These are phyloP conservation scores for Toxostoma redivivum DNA, from an alignment of 2,113 vertebrate species.

Conservation along the genomic window DNA sequence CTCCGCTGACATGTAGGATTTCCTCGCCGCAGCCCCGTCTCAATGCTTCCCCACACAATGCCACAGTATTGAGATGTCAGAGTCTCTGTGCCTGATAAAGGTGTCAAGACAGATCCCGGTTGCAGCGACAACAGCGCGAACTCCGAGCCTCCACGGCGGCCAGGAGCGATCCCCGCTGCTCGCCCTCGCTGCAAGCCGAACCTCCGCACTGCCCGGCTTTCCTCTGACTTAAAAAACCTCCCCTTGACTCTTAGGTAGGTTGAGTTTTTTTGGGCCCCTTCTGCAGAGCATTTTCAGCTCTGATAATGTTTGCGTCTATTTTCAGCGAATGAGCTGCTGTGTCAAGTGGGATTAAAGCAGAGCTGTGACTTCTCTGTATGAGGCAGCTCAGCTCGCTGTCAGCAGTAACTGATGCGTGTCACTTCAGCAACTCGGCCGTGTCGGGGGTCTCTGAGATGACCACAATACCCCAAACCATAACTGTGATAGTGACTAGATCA, in stretches of 20 bases:
- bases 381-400: not conserved
- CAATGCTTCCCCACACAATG: conserved; percentile 37
- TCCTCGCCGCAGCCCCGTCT: not conserved
- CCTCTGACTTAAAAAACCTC: not conserved
- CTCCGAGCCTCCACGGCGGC: not conserved
- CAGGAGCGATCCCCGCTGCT: not conserved
- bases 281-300: not conserved
- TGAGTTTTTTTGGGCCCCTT: not conserved
- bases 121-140: not conserved
- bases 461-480: not conserved
- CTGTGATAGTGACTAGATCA: too few species aligned
- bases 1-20: conserved; percentile 30
- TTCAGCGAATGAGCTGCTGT: not conserved
- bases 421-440: not conserved
- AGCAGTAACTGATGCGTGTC: not conserved
- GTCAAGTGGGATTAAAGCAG: conserved; percentile 14
- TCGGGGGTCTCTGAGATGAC: not conserved
- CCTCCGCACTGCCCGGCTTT: not conserved
- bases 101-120: conserved; percentile 10
- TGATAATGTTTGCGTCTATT: not conserved
- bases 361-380: not conserved
- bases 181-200: not conserved
- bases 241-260: fast-evolving
- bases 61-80: conserved; percentile 53
- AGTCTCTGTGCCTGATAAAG: conserved; percentile 34